phyloP scores from a whole-genome alignment of 2,113 vertebrate species.

The Hipposideros armiger region DNA sequence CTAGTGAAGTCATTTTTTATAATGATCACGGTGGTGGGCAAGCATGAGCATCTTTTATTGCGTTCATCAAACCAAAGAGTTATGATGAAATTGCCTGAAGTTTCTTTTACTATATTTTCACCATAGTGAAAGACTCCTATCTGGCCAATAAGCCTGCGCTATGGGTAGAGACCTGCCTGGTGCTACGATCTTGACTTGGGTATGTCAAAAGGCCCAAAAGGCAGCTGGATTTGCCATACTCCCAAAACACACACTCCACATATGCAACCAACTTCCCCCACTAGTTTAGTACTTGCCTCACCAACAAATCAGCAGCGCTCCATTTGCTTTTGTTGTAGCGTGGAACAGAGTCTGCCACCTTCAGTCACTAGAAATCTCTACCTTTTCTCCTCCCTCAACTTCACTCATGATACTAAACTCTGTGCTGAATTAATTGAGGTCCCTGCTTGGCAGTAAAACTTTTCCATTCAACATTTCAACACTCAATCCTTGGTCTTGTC shows the following conservation, averaged over 20 bases:
- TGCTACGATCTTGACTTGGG: neutral
- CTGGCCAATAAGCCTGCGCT: neutral
- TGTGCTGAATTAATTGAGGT: neutral
- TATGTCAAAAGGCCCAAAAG: neutral
- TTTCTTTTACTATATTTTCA: neutral
- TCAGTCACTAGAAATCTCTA: neutral
- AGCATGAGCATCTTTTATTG: neutral
- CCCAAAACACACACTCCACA: neutral
- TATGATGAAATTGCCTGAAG: neutral
- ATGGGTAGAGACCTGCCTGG: neutral
- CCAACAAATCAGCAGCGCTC: neutral
- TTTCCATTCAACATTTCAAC: neutral
- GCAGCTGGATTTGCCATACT: neutral
- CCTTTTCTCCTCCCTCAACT: neutral
- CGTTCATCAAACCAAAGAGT: neutral
- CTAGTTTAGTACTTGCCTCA: neutral
- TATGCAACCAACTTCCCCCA: neutral
- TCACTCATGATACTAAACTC: neutral
- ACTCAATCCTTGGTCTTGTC: neutral
- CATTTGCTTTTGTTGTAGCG: neutral
- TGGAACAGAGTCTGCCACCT: neutral
- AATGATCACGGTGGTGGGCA: neutral
- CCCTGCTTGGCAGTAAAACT: neutral
- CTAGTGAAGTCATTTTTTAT: neutral
- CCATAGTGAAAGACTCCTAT: neutral